Evolutionary conservation across 2,113 vertebrate species (phyloP), one percentile per base, ranked within the genome.

Genomic region (Romanogobio albipinnatus): DNA sequence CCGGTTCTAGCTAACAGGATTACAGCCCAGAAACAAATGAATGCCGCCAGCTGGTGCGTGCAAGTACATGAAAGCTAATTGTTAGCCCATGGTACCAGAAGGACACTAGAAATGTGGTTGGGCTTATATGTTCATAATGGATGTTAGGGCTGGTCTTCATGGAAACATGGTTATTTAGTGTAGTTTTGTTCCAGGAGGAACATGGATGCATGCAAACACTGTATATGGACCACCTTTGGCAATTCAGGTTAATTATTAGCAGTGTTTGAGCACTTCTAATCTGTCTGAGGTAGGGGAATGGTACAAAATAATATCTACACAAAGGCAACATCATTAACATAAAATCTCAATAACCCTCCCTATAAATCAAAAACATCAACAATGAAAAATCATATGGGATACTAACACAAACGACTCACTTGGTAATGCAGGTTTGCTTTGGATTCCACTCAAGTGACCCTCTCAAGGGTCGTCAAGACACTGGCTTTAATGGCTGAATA

Each of bases 81-180:
- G 71, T 79, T 79, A 74, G 49, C 19, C 70, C n/a, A 62, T 39
- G 15, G 78, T 81, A 58, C 61, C 36, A 70, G 66, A 70, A 70
- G 19, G 7, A 26, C 9, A 17, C 24, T 58, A 61, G 14, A 76
- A n/a, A 49, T 43, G 73, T 5, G 58, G 36, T 43, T 33, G 33
- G 7, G 15, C 45, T 66, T 39, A 6, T 70, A 26, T 24, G 14
- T 7, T n/a, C 8, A 29, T 56, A 43, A 26, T 53, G 83, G 58
- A 76, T 76, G 49, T 43, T 24, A 13, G 49, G 43, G 43, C 62
- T 53, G 47, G 49, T 70, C 78, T 70, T 81, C 82, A 84, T 84
- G 84, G 82, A 80, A 81, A 76, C 77, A 70, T 33, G 26, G 36
- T 56, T 74, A 68, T 87, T 66, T 79, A 86, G 17, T 49, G 17